A percentile compares a stretch with the other conserved stretches of the same genome.
Evolutionary conservation across 23 tunicate species (phyloP).

Genomic region (Ciona savignyi): DNA sequence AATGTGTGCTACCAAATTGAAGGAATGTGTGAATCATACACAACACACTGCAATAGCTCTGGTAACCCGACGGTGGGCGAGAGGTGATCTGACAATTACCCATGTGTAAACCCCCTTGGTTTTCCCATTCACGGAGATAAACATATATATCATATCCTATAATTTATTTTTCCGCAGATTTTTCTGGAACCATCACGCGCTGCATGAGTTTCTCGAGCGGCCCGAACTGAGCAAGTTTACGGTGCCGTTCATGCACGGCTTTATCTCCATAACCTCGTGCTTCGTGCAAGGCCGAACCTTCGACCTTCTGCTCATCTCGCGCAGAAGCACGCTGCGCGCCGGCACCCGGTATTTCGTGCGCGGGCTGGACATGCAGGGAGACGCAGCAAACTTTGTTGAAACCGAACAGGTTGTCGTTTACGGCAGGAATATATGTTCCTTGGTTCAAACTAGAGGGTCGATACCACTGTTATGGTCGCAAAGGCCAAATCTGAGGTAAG

Average conservation of each 20-base stretch:
- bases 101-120: too few species aligned
- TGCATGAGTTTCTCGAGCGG: constrained; percentile 64
- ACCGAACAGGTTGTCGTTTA: constrained; percentile 90
- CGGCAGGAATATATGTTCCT: constrained; percentile 50
- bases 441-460: constrained; percentile 94
- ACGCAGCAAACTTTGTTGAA: constrained; percentile 97
- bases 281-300: constrained; percentile 86
- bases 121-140: too few species aligned
- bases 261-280: constrained; percentile 62
- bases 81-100: too few species aligned
- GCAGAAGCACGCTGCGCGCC: constrained; percentile 71
- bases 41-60: too few species aligned
- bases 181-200: constrained; percentile 77
- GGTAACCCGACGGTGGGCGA: too few species aligned
- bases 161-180: too few species aligned
- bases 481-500: constrained; percentile 76
- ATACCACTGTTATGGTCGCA: constrained; percentile 95
- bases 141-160: too few species aligned
- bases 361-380: constrained; percentile 73
- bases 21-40: too few species aligned
- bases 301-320: constrained; percentile 73
- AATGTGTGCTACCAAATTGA: too few species aligned
- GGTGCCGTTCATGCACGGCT: constrained; percentile 89
- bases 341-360: constrained; percentile 90
- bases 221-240: constrained; percentile 48